Percentiles rank a stretch among this genome's conserved stretches.
phyloP scores from a whole-genome alignment of 2,113 vertebrate species.

The Bubo blakistoni region DNA sequence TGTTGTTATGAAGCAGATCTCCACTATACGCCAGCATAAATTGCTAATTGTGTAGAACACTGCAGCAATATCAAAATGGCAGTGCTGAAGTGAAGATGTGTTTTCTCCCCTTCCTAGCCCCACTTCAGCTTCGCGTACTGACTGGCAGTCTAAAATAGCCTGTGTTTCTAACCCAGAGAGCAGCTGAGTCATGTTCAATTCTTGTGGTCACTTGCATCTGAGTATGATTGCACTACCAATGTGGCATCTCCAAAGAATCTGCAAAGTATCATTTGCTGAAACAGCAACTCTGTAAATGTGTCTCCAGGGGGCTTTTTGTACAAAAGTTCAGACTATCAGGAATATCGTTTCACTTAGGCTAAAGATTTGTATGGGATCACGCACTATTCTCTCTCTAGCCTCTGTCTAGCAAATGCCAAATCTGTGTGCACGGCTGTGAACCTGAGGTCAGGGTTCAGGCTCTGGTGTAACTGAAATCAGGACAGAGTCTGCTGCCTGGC shows the following conservation, averaged over 20 bases:
- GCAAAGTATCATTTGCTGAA: background rate
- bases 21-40: background rate
- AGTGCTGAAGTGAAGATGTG: background rate
- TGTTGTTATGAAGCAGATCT: background rate
- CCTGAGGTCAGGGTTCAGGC: background rate
- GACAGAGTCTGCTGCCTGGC: background rate
- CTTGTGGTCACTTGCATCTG: background rate
- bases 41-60: background rate
- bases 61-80: background rate
- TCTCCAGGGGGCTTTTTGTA: background rate
- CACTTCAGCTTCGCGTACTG: background rate
- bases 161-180: background rate
- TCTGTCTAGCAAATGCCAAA: background rate
- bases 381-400: background rate
- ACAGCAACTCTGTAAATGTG: background rate
- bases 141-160: background rate
- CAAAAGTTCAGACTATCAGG: background rate
- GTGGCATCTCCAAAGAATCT: background rate
- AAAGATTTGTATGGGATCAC: background rate
- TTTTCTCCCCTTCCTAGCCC: background rate
- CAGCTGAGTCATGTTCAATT: background rate
- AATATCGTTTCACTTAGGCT: background rate
- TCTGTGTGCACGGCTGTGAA: accelerated
- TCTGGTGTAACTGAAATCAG: background rate
- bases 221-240: background rate